Percentiles rank a stretch among this genome's conserved stretches.
Evolutionary conservation across 2,797 vertebrate species (phyloP).

Genomic region (Poeciliopsis infans): DNA sequence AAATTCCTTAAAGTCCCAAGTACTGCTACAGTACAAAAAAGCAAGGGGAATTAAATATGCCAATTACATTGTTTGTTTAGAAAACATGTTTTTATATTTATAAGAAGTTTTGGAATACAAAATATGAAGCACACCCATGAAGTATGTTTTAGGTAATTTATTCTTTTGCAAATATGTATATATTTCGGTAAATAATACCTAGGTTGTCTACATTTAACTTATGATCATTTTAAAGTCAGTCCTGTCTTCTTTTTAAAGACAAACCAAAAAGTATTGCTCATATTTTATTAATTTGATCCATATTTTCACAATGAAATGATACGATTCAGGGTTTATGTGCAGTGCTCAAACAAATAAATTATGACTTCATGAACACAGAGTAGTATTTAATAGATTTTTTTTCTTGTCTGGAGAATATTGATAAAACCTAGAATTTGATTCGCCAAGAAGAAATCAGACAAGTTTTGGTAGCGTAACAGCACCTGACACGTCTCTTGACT

Average conservation of each 20-base stretch:
- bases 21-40: neutral
- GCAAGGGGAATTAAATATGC: neutral
- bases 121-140: constrained; percentile 5
- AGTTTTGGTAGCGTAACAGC: neutral
- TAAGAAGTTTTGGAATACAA: neutral
- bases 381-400: neutral
- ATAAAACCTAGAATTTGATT: neutral
- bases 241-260: neutral
- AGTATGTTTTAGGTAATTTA: constrained; percentile 48
- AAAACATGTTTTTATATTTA: neutral
- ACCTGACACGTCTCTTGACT: neutral
- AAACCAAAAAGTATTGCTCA: neutral
- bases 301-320: neutral
- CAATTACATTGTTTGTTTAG: neutral
- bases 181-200: neutral
- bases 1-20: neutral
- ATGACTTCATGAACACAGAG: neutral
- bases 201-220: neutral
- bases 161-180: constrained; percentile 25
- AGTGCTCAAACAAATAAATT: neutral
- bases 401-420: no score
- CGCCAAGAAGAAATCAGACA: neutral
- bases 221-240: neutral
- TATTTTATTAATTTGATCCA: neutral
- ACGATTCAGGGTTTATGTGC: neutral